These are phyloP conservation scores for Melanotaenia parkinsoni DNA, from an alignment of 2,797 vertebrate genomes.

Conservation along the genomic window DNA sequence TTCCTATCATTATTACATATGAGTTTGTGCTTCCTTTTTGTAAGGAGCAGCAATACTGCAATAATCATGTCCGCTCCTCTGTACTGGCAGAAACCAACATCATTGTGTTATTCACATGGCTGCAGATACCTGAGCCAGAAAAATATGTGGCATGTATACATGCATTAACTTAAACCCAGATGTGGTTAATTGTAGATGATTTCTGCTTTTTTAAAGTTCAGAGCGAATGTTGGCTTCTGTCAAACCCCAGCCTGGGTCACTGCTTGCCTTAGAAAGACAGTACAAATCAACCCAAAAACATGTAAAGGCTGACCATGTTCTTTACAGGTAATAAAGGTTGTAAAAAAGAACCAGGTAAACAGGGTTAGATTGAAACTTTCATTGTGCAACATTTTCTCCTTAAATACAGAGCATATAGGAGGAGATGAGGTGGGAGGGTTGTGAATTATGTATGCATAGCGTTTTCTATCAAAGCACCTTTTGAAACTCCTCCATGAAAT, in stretches of 20 bases:
- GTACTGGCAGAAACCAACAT: background rate
- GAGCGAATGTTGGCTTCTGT: background rate
- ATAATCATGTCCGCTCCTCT: background rate
- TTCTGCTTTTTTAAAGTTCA: background rate
- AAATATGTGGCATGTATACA: background rate
- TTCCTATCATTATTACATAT: background rate
- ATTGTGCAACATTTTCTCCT: background rate
- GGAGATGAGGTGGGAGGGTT: background rate
- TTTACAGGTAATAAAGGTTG: background rate
- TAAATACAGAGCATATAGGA: background rate
- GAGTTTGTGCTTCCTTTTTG: constrained; percentile 16
- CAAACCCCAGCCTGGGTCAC: background rate
- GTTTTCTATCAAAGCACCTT: background rate
- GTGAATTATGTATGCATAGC: background rate
- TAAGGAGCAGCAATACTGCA: background rate
- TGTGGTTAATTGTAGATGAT: background rate
- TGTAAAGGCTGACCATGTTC: background rate
- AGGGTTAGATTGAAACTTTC: background rate
- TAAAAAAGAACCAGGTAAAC: background rate
- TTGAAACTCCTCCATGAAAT: background rate
- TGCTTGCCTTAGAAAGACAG: background rate
- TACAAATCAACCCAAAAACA: background rate
- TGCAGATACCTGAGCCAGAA: background rate
- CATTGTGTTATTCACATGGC: background rate
- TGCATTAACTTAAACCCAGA: constrained; percentile 5